Evolutionary conservation across 2,113 vertebrate genomes (phyloP).

Genomic region (Takifugu bimaculatus): DNA sequence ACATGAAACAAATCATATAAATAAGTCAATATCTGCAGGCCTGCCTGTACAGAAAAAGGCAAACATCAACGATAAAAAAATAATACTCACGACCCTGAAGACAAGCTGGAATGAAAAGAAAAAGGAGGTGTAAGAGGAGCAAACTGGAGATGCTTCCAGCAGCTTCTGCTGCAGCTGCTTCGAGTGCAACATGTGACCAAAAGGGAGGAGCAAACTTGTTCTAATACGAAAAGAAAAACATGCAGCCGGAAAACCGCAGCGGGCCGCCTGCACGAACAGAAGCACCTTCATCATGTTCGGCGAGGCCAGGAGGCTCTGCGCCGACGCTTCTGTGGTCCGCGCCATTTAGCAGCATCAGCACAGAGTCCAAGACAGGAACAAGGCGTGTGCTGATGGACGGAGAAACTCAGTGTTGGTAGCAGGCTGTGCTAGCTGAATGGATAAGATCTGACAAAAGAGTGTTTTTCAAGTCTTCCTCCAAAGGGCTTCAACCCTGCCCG

Average conservation of each 20-base stretch:
- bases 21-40: slow-evolving; percentile 74
- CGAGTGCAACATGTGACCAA: slow-evolving; percentile 38
- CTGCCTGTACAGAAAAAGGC: slow-evolving; percentile 74
- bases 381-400: slow-evolving; percentile 7
- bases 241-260: not conserved
- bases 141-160: slow-evolving; percentile 20
- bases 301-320: no score
- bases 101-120: slow-evolving; percentile 59
- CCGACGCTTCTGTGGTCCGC: no score
- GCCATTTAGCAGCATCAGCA: not conserved
- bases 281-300: no score
- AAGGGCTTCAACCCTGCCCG: slow-evolving; percentile 12
- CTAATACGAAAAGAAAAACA: not conserved
- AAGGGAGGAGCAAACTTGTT: no score
- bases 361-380: not conserved
- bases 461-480: slow-evolving; percentile 56
- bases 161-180: slow-evolving; percentile 18
- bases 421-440: slow-evolving; percentile 18
- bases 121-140: slow-evolving; percentile 17
- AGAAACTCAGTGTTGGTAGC: slow-evolving; percentile 2
- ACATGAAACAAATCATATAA: slow-evolving; percentile 55
- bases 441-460: slow-evolving; percentile 22
- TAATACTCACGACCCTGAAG: slow-evolving; percentile 28
- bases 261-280: not conserved
- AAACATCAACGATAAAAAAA: slow-evolving; percentile 40